Evolutionary conservation across 2,113 vertebrate genomes (phyloP).

Genomic region (Hylia prasina): DNA sequence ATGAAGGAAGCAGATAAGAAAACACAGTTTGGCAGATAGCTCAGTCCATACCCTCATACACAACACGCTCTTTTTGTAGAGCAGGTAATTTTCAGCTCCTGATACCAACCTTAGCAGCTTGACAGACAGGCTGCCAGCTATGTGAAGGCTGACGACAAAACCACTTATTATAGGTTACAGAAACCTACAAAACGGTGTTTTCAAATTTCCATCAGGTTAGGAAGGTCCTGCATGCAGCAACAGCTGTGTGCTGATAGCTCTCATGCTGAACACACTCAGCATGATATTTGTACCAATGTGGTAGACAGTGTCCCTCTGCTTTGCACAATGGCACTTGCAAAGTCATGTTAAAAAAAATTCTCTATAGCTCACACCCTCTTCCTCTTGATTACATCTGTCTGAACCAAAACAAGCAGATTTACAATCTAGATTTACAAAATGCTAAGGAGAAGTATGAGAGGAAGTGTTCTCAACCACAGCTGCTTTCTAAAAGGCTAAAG

Average conservation of each 20-base stretch:
- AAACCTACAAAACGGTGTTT: neutral
- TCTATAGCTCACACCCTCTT: neutral
- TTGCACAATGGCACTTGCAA: neutral
- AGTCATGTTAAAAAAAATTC: neutral
- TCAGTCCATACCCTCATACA: neutral
- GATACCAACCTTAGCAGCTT: neutral
- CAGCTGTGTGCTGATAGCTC: neutral
- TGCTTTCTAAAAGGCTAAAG: neutral
- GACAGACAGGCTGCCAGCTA: neutral
- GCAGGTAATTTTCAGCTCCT: neutral
- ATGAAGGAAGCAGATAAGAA: neutral
- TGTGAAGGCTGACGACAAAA: neutral
- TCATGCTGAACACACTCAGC: neutral
- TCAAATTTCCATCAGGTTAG: neutral
- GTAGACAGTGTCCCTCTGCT: neutral
- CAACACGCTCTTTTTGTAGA: neutral
- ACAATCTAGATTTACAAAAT: neutral
- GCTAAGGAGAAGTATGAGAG: neutral
- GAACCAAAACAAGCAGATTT: neutral
- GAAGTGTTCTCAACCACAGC: neutral
- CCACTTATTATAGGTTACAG: neutral
- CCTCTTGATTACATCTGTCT: neutral
- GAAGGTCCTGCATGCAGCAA: neutral
- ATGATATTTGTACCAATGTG: neutral
- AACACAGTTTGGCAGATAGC: neutral